Percentiles rank a stretch among this genome's conserved stretches.
Evolutionary conservation across 2,888 invertebrate genomes (phyloP).

Genomic region (Melipona beecheii): DNA sequence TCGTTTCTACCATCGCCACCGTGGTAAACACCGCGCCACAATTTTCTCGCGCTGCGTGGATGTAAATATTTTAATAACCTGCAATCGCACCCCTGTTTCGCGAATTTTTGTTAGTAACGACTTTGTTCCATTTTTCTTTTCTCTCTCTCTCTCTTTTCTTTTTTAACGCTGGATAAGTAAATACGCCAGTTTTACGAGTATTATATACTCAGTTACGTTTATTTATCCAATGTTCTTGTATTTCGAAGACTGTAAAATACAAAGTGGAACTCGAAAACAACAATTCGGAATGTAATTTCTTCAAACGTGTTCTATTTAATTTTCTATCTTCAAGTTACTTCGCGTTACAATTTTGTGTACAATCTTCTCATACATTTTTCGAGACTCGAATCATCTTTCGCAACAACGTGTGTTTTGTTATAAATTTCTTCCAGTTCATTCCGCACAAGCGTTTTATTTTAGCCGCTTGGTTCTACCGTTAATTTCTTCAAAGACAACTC

Average conservation of each 20-base stretch:
- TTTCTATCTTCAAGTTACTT: too few relatives aligned
- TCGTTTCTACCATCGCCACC: constrained; percentile 36
- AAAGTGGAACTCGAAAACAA: neutral
- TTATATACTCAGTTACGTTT: neutral
- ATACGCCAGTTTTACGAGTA: neutral
- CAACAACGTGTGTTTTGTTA: too few relatives aligned
- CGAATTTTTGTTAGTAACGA: neutral
- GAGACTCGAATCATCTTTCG: too few relatives aligned
- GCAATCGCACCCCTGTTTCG: neutral
- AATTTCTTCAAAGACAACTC: too few relatives aligned
- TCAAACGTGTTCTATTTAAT: neutral
- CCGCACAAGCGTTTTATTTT: too few relatives aligned
- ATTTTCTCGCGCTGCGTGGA: constrained; percentile 19
- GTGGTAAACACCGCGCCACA: constrained; percentile 28
- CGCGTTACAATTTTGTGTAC: too few relatives aligned
- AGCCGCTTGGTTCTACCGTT: too few relatives aligned
- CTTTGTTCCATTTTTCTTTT: neutral
- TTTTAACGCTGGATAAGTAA: neutral
- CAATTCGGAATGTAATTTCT: neutral
- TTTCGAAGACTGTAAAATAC: neutral
- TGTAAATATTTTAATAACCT: neutral
- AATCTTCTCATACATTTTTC: too few relatives aligned
- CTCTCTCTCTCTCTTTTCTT: too few relatives aligned
- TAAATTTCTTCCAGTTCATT: too few relatives aligned
- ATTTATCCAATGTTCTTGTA: neutral